Conservation (phyloP, 2,888 invertebrate species). For the Drosophila yooni region DNA sequence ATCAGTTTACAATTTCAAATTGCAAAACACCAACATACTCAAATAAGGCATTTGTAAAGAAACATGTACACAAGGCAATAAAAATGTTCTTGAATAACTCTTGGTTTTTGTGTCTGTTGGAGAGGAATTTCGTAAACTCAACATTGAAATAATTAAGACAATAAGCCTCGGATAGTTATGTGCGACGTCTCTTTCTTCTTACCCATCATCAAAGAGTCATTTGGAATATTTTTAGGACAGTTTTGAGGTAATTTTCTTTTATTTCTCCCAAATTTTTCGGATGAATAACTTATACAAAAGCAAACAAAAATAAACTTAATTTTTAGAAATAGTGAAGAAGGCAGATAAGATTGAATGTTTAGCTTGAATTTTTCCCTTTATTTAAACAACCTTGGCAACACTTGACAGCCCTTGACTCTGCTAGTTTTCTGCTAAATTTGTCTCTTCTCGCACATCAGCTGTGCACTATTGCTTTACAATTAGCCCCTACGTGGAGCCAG, state of each 20-base stretch:
- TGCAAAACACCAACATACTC: background rate
- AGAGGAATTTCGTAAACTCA: background rate
- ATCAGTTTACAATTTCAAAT: background rate
- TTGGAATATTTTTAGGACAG: background rate
- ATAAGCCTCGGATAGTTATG: background rate
- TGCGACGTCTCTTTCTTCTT: background rate
- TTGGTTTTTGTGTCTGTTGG: background rate
- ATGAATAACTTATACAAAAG: background rate
- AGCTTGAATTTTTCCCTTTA: too few species aligned
- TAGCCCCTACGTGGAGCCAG: background rate
- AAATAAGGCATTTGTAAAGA: background rate
- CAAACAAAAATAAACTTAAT: background rate
- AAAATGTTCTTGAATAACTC: background rate
- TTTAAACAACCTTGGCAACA: background rate
- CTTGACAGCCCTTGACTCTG: too few species aligned
- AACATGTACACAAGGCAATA: background rate
- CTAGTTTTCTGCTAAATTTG: too few species aligned
- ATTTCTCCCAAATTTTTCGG: background rate
- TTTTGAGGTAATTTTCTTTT: background rate
- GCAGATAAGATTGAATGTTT: background rate
- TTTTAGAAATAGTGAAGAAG: background rate
- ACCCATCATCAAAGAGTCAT: background rate
- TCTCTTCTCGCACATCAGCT: background rate
- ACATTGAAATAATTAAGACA: background rate
- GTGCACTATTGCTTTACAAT: conserved; percentile 5